phyloP scores from a whole-genome alignment of 2,797 vertebrate species.

The Chelon auratus region DNA sequence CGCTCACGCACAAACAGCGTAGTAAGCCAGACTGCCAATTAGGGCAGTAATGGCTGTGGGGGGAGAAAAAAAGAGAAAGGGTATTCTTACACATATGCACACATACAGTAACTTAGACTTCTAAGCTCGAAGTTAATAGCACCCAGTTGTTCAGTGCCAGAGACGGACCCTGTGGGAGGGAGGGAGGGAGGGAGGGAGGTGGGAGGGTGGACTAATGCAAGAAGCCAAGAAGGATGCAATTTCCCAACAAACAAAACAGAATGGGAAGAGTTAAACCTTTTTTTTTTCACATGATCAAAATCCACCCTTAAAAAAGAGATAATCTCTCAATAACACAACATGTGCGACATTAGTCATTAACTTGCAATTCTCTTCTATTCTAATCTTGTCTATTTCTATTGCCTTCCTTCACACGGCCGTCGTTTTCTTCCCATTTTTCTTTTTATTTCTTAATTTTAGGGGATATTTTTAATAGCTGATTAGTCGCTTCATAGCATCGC shows the following conservation, averaged over 20 bases:
- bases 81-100: constrained; percentile 20
- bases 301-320: not conserved
- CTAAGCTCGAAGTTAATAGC: constrained; percentile 75
- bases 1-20: constrained; percentile 52
- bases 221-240: constrained; percentile 28
- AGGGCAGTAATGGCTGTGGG: constrained; percentile 65
- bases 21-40: constrained; percentile 64
- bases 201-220: constrained; percentile 38
- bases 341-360: constrained; percentile 15
- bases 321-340: constrained; percentile 7
- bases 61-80: constrained; percentile 21
- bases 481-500: constrained; percentile 38
- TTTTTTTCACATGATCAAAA: not conserved
- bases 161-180: constrained; percentile 70
- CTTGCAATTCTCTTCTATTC: constrained; percentile 9
- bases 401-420: constrained; percentile 1
- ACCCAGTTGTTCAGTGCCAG: constrained; percentile 80
- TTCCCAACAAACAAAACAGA: constrained; percentile 29
- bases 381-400: constrained; percentile 9
- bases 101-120: constrained; percentile 69
- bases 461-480: constrained; percentile 35
- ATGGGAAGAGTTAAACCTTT: constrained; percentile 7
- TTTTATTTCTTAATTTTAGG: constrained; percentile 29
- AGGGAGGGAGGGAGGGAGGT: constrained; percentile 26
- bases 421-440: not conserved